These are phyloP conservation scores for Pycnomerus fuliginosus DNA, from an alignment of 2,888 invertebrate genomes.

Conservation along the genomic window DNA sequence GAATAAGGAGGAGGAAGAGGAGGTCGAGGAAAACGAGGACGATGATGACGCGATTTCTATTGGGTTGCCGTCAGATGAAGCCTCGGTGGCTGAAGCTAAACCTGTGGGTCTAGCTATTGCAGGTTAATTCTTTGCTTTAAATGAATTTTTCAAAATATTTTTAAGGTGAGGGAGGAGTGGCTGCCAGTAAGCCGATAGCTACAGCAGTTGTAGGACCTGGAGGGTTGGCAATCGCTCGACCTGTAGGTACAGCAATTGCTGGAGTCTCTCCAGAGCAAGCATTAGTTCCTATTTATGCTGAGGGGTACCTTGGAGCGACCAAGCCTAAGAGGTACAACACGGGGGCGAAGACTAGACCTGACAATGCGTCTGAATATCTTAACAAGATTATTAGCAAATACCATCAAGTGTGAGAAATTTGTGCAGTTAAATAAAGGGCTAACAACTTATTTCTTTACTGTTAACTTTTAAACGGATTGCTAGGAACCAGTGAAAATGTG, in stretches of 20 bases:
- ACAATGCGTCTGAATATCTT: conserved; percentile 40
- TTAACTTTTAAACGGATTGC: no score
- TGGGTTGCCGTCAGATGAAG: conserved; percentile 59
- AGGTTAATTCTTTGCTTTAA: conserved; percentile 35
- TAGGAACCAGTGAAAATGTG: no score
- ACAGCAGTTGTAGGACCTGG: conserved; percentile 70
- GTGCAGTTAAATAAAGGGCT: no score
- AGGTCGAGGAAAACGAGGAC: conserved; percentile 36
- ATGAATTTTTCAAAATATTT: conserved; percentile 12
- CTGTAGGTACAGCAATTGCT: conserved; percentile 73
- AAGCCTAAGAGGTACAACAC: conserved; percentile 27
- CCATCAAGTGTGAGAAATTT: conserved; percentile 39
- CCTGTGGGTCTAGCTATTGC: conserved; percentile 62
- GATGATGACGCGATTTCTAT: conserved; percentile 51
- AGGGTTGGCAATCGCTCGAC: conserved; percentile 69
- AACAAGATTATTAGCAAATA: conserved; percentile 49
- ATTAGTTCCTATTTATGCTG: conserved; percentile 46
- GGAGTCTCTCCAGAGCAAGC: conserved; percentile 61
- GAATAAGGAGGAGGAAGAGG: conserved; percentile 29
- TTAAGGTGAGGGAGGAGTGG: conserved; percentile 69
- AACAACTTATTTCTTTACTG: no score
- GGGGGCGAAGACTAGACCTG: conserved; percentile 26
- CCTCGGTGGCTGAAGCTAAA: conserved; percentile 73
- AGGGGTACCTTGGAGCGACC: conserved; percentile 31
- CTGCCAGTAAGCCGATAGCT: conserved; percentile 69